Evolutionary conservation across 2,888 invertebrate genomes (phyloP).

Genomic region (Apotomis turbidana): DNA sequence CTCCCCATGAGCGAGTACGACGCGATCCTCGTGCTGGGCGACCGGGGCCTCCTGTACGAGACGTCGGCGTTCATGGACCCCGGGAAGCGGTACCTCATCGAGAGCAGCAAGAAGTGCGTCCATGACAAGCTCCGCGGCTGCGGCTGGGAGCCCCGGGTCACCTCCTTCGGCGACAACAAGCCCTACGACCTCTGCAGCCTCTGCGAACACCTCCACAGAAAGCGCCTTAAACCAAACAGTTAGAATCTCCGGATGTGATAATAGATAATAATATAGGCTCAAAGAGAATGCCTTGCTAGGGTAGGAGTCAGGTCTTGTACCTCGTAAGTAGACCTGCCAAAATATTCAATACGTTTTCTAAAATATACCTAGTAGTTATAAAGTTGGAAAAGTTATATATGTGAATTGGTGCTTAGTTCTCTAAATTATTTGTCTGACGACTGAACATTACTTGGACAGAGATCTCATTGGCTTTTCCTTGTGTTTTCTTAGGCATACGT

Average conservation of each 20-base stretch:
- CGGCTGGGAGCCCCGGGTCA: constrained; percentile 54
- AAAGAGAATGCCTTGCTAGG: constrained; percentile 45
- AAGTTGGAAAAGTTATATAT: constrained; percentile 22
- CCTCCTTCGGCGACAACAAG: constrained; percentile 51
- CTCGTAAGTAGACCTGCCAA: constrained; percentile 42
- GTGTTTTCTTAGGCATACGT: not conserved
- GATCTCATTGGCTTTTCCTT: constrained; percentile 4
- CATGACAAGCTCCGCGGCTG: constrained; percentile 56
- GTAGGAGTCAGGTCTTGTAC: constrained; percentile 27
- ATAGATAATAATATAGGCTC: constrained; percentile 41
- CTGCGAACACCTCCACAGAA: constrained; percentile 47
- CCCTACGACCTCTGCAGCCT: constrained; percentile 54
- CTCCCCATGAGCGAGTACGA: constrained; percentile 64
- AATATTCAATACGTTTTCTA: constrained; percentile 41
- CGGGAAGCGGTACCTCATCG: constrained; percentile 56
- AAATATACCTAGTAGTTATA: constrained; percentile 40
- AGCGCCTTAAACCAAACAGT: constrained; percentile 39
- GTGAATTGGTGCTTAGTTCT: constrained; percentile 42
- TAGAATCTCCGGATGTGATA: constrained; percentile 47
- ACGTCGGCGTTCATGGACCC: constrained; percentile 57
- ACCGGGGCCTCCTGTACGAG: constrained; percentile 47
- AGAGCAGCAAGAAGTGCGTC: constrained; percentile 54
- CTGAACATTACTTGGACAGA: not conserved
- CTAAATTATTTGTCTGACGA: constrained; percentile 26
- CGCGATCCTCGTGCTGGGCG: constrained; percentile 57